phyloP scores from a whole-genome alignment of 2,113 vertebrate genomes.

The human (Homo sapiens) region GRCh38 chr4:119041001-119041500 shows the following conservation, averaged over 20 bases:
- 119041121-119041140: conserved; percentile 33
- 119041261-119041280: not conserved
- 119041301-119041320: not conserved
- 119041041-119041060: not conserved
- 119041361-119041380: not conserved
- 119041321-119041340: not conserved
- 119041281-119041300: not conserved
- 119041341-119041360: not conserved
- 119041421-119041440: not conserved
- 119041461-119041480: not conserved
- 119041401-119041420: not conserved
- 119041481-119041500: not conserved
- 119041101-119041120: conserved; percentile 42
- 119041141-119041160: not conserved
- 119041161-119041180: not conserved
- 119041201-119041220: not conserved
- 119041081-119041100: conserved; percentile 56
- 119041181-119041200: not conserved
- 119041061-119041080: not conserved
- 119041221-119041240: not conserved
- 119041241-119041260: not conserved
- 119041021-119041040: not conserved
- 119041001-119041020: not conserved
- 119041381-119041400: not conserved
- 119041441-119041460: not conserved